These are phyloP conservation scores for Drosophila serrata DNA, from an alignment of 1,140 invertebrate species.

Conservation along the genomic window DNA sequence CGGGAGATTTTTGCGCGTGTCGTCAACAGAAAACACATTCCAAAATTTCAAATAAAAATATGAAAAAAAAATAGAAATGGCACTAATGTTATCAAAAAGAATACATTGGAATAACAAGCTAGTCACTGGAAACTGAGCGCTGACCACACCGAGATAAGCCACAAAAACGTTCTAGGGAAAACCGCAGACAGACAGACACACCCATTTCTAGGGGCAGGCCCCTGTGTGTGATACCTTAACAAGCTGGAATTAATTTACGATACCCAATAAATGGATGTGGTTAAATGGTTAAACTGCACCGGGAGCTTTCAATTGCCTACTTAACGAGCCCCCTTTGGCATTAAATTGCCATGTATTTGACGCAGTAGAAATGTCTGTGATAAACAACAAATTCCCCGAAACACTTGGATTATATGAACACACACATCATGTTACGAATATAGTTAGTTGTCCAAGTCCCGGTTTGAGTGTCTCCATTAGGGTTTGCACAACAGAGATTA, in stretches of 20 bases:
- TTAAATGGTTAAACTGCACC: slow-evolving; percentile 15
- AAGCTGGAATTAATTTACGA: slow-evolving; percentile 46
- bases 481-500: neutral
- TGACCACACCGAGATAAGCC: slow-evolving; percentile 38
- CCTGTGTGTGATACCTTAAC: slow-evolving; percentile 19
- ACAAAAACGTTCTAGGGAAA: slow-evolving; percentile 1
- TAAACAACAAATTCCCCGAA: slow-evolving; percentile 55
- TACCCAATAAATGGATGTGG: slow-evolving; percentile 17
- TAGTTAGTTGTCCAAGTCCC: slow-evolving; percentile 12
- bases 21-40: slow-evolving; percentile 52
- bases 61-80: slow-evolving; percentile 18
- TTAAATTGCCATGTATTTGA: slow-evolving; percentile 39
- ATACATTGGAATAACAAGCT: slow-evolving; percentile 29
- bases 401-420: slow-evolving; percentile 22
- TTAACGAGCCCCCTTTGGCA: slow-evolving; percentile 32
- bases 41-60: slow-evolving; percentile 3
- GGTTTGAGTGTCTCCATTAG: neutral
- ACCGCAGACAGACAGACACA: slow-evolving; percentile 35
- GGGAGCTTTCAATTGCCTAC: slow-evolving; percentile 30
- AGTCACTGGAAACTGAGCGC: slow-evolving; percentile 35
- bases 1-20: slow-evolving; percentile 4
- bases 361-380: slow-evolving; percentile 8
- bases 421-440: slow-evolving; percentile 2
- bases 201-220: slow-evolving; percentile 40
- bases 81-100: slow-evolving; percentile 36